Evolutionary conservation across 2,113 vertebrate genomes (phyloP), one percentile per base, ranked within the genome.

Genomic region (Strigops habroptila): DNA sequence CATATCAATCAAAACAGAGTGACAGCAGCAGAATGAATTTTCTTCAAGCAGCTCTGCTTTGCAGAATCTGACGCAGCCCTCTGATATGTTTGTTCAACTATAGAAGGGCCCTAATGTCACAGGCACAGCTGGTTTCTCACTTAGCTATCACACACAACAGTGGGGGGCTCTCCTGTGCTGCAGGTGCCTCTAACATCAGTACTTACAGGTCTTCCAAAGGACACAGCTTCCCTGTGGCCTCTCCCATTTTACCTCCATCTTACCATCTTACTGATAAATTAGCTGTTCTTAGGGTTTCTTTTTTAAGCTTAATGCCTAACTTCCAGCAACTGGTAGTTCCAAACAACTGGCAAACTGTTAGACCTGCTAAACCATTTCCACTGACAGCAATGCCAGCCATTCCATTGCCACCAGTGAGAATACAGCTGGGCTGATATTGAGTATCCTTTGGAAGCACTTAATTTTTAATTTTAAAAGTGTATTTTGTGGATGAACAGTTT

Each of bases 1-100:
- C 74, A 18, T 62, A 88, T 94, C 86, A 95, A 92, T 96, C 93
- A 96, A 83, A 89, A 69, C 48, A 69, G 81, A 96, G 64, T 60
- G 88, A 57, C 80, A 96, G 82, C 82, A 88, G 75, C 73, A 28
- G 18, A 95, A 82, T 48, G 70, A 87, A 35, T 91, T 92, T 82
- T 31, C 86, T 93, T 92, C 67, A 73, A 87, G 62, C 77, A 51
- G 53, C 19, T 91, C 88, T 95, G 59, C 63, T 93, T 86, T 88
- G 57, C 55, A 88, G 59, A 44, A 19, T 75, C 55, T 75, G 82
- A 67, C 71, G 31, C 57, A 82, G 49, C 73, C 74, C 62, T 97
- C 69, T 68, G 88, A 91, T 91, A 44, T 18, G 22, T 89, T 82
- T 74, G 23, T 31, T 86, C 55, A 67, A 7, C 78, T 74, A 84